Evolutionary conservation across 2,113 vertebrate genomes (phyloP).

Genomic region (Danionella cerebrum): DNA sequence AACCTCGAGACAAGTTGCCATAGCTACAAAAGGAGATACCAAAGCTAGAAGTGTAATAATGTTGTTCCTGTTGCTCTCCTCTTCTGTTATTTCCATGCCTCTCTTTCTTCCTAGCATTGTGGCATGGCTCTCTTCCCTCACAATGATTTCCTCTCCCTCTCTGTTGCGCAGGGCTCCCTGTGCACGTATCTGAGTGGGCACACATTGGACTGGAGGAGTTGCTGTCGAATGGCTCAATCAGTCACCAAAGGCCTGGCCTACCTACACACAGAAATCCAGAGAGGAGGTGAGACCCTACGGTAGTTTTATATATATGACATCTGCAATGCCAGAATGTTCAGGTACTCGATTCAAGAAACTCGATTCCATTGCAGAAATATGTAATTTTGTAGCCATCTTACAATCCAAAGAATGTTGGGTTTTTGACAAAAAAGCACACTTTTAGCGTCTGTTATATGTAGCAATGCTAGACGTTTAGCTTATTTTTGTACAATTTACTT

Average conservation of each 20-base stretch:
- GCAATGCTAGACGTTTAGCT: no score
- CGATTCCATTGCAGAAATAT: no score
- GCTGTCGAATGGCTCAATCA: slow-evolving; percentile 81
- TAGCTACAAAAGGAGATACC: slow-evolving; percentile 9
- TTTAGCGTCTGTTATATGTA: no score
- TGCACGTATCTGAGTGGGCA: slow-evolving; percentile 25
- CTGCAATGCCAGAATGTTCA: no score
- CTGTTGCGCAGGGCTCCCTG: slow-evolving; percentile 21
- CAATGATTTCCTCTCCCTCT: slow-evolving; percentile 36
- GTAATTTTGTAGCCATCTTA: no score
- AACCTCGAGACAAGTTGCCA: slow-evolving; percentile 22
- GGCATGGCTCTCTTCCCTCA: neutral
- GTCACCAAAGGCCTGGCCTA: slow-evolving; percentile 86
- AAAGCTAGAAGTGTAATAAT: neutral
- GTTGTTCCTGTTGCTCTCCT: slow-evolving; percentile 37
- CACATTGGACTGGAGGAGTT: slow-evolving; percentile 50
- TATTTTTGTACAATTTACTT: no score
- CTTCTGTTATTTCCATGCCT: neutral
- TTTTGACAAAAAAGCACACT: no score
- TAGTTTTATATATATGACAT: no score
- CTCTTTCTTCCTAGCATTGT: neutral
- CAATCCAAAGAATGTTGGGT: no score
- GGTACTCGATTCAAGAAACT: no score
- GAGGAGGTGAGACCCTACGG: slow-evolving; percentile 79
- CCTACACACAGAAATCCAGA: slow-evolving; percentile 84